Evolutionary conservation across 2,797 vertebrate genomes (phyloP).

Genomic region (Notoglanidium macrostoma): DNA sequence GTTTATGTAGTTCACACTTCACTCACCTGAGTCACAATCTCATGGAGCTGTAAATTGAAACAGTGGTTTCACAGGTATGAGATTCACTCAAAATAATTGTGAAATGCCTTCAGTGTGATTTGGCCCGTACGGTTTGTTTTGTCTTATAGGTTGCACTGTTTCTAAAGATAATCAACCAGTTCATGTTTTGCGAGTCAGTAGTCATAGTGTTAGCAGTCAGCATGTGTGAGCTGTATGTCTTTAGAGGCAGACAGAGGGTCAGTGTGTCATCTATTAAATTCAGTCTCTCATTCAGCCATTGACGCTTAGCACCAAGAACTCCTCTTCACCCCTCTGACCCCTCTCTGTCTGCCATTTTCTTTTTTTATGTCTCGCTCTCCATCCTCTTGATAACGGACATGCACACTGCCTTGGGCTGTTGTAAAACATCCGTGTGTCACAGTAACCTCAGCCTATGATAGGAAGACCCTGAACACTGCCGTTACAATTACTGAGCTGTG

Average conservation of each 20-base stretch:
- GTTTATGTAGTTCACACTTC: not conserved
- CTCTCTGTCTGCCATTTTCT: slow-evolving; percentile 29
- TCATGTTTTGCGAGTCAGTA: not conserved
- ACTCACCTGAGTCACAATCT: not conserved
- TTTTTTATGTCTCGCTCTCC: slow-evolving; percentile 8
- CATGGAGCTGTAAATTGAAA: not conserved
- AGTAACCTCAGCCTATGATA: slow-evolving; percentile 29
- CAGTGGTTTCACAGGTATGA: not conserved
- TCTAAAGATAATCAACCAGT: not conserved
- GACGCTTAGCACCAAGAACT: slow-evolving; percentile 39
- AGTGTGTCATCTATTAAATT: slow-evolving; percentile 33
- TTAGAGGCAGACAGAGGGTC: not conserved
- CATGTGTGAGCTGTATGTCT: slow-evolving; percentile 1
- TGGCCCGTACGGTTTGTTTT: not conserved
- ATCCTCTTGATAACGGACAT: slow-evolving; percentile 29
- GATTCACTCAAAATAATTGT: not conserved
- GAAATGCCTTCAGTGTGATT: not conserved
- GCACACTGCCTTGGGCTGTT: slow-evolving; percentile 27
- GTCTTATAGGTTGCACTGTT: not conserved
- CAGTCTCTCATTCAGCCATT: slow-evolving; percentile 24
- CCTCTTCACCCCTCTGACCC: slow-evolving; percentile 44
- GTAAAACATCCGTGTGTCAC: slow-evolving; percentile 45
- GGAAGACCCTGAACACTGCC: slow-evolving; percentile 23
- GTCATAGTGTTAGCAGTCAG: not conserved
- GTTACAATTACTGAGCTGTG: slow-evolving; percentile 34